A percentile compares a stretch with the other conserved stretches of the same genome.
Evolutionary conservation across 2,888 invertebrate genomes (phyloP).

Genomic region (Caenorhabditis doughertyi): DNA sequence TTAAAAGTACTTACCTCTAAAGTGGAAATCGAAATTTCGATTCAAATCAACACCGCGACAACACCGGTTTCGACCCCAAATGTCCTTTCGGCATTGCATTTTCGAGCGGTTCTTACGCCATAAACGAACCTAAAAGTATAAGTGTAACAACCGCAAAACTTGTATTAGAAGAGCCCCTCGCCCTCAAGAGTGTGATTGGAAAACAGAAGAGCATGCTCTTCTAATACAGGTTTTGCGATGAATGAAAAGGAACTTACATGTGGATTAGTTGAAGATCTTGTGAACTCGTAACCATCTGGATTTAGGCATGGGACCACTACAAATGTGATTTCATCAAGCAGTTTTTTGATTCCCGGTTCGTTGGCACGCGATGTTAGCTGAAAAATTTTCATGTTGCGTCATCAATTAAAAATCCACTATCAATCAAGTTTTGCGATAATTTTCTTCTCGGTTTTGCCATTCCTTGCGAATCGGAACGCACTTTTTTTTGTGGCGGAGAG

Average conservation of each 20-base stretch:
- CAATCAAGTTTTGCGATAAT: slow-evolving; percentile 11
- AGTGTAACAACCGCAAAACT: too few relatives aligned
- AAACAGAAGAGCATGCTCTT: not conserved
- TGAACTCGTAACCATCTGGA: slow-evolving; percentile 82
- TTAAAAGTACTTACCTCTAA: slow-evolving; percentile 68
- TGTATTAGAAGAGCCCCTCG: too few relatives aligned
- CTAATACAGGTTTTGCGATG: not conserved
- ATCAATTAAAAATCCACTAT: slow-evolving; percentile 3
- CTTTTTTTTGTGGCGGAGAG: not conserved
- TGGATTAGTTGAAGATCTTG: slow-evolving; percentile 77
- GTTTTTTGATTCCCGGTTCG: slow-evolving; percentile 76
- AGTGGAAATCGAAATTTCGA: slow-evolving; percentile 82
- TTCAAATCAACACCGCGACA: slow-evolving; percentile 83
- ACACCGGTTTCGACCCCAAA: slow-evolving; percentile 80
- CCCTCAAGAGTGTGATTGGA: too few relatives aligned
- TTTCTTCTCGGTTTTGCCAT: not conserved
- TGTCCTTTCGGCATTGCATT: slow-evolving; percentile 77
- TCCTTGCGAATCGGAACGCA: slow-evolving; percentile 22
- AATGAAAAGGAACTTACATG: slow-evolving; percentile 55
- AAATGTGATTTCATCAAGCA: slow-evolving; percentile 79
- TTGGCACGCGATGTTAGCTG: slow-evolving; percentile 79
- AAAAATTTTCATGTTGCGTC: slow-evolving; percentile 25
- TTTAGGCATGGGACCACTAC: slow-evolving; percentile 80
- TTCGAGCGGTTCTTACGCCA: slow-evolving; percentile 82
- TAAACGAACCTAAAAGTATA: slow-evolving; percentile 75